A percentile compares a stretch with the other conserved stretches of the same genome.
Evolutionary conservation across 2,888 invertebrate species (phyloP).

Genomic region (Nymphalis c-album): DNA sequence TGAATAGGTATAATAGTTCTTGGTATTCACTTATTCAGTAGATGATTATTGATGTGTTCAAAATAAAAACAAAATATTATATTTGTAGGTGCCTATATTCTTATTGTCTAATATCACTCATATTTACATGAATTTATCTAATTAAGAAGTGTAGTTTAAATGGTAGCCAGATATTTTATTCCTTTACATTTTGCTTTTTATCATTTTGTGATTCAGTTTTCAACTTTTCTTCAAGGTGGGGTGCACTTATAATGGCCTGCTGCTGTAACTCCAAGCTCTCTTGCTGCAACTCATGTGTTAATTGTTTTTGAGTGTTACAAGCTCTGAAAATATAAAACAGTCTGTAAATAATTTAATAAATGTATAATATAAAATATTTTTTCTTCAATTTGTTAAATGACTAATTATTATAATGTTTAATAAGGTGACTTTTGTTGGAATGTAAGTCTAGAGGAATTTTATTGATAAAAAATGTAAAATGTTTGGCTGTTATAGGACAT

Average conservation of each 20-base stretch:
- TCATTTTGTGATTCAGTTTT: conserved; percentile 47
- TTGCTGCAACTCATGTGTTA: conserved; percentile 70
- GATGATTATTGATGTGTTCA: neutral
- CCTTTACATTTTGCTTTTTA: conserved; percentile 34
- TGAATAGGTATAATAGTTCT: too few species aligned
- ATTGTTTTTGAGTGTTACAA: conserved; percentile 68
- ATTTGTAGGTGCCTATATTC: conserved; percentile 16
- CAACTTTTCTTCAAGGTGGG: conserved; percentile 67
- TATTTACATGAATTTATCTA: conserved; percentile 26
- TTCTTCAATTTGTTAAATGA: conserved; percentile 28
- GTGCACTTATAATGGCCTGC: conserved; percentile 66
- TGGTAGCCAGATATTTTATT: neutral
- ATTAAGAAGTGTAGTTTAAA: conserved; percentile 5
- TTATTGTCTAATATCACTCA: conserved; percentile 31
- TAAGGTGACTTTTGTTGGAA: conserved; percentile 59
- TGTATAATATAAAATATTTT: conserved; percentile 23
- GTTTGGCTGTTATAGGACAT: neutral
- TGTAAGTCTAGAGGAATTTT: conserved; percentile 40
- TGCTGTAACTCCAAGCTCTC: conserved; percentile 76
- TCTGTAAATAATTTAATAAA: conserved; percentile 27
- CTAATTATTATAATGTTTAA: conserved; percentile 50
- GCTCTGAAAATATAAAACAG: conserved; percentile 53
- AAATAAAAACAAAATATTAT: neutral
- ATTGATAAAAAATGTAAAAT: conserved; percentile 11
- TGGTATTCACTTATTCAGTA: too few species aligned